Evolutionary conservation across 2,113 vertebrate genomes (phyloP), one percentile per base, ranked within the genome.

Genomic region (Chloropsis hardwickii): DNA sequence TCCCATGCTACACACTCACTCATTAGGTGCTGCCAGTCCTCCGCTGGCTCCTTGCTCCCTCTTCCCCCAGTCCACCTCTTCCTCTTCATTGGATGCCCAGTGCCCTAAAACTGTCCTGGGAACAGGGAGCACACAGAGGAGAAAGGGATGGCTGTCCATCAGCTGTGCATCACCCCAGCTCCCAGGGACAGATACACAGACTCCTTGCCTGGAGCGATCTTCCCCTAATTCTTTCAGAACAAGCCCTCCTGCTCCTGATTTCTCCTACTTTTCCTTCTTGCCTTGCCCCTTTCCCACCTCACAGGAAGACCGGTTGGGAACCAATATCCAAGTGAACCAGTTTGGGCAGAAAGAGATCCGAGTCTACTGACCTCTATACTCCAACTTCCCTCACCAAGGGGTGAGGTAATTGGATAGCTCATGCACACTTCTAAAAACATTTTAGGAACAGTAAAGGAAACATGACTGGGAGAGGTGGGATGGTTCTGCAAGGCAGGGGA

Each of bases 281-380:
- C 35, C 48, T 85, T 81, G 48, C 66, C 48, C 40, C 40, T 93
- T 74, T 92, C 71, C 62, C 28, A 69, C 25, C 45, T 85, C 88
- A 60, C 37, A 78, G 37, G 45, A 78, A 86, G 50, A 37, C 31
- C 92, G 74, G 79, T 39, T 76, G 78, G 70, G 45, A 94, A 92
- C 31, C 53, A 94, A 42, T 42, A 77, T 22, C 62, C 88, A 48
- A 78, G 74, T 60, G 53, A 97, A 95, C 90, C 81, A 82, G 94
- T 92, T 6, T 61, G 66, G 84, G 85, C 88, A 90, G 85, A 85
- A 94, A 93, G 60, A 11, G 4, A 57, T 82, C 33, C 58, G 48
- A 53, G 85, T 53, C 64, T 72, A 62, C 39, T 86, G 84, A 93
- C 37, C 78, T 92, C 65, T 57, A 39, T 82, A 60, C 45, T 89